phyloP scores from a whole-genome alignment of 2,797 vertebrate species.

The Kryptopterus vitreolus region DNA sequence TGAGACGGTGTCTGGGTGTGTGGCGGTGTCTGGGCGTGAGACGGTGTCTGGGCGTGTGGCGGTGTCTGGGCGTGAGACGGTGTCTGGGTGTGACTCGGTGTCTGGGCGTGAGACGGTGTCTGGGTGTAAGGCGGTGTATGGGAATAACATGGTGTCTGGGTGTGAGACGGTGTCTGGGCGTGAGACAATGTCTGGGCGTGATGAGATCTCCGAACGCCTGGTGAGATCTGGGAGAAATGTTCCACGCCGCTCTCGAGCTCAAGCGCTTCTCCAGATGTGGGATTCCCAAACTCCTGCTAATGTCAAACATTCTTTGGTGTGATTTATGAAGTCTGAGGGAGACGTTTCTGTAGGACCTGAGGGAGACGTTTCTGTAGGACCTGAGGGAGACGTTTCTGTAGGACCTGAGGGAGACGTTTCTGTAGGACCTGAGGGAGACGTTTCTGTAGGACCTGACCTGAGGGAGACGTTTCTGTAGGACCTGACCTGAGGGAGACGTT shows the following conservation, averaged over 20 bases:
- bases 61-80: too few species aligned
- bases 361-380: neutral
- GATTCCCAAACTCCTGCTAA: neutral
- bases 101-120: too few species aligned
- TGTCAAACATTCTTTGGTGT: neutral
- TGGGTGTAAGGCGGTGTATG: constrained; percentile 20
- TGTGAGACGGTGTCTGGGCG: neutral
- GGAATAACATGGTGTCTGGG: neutral
- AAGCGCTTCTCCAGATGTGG: neutral
- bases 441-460: too few species aligned
- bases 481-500: neutral
- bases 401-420: neutral
- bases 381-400: neutral
- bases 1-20: too few species aligned
- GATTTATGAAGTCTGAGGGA: neutral
- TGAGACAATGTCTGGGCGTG: constrained; percentile 11
- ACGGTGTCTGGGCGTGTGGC: too few species aligned
- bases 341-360: neutral
- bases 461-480: neutral
- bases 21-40: too few species aligned
- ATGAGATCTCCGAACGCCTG: too few species aligned
- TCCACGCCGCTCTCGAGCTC: neutral
- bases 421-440: neutral
- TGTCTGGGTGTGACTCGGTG: too few species aligned
- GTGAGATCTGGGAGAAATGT: neutral